Evolutionary conservation across 1,140 invertebrate species (phyloP), one percentile per base, ranked within the genome.

Genomic region (Formica selysi): DNA sequence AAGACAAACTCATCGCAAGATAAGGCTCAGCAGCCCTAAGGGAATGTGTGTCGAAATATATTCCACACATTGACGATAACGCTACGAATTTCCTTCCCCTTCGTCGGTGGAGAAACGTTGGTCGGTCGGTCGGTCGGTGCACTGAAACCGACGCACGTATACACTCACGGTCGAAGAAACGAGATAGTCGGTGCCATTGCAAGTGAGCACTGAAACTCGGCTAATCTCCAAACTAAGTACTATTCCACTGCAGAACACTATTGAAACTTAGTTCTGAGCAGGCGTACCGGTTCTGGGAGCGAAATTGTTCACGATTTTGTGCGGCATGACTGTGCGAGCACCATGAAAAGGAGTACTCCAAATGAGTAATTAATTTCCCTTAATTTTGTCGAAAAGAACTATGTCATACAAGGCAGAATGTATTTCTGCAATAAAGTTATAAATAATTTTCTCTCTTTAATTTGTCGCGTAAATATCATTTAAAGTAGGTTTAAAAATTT

Each of bases 51-150:
- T 73, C 54, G 32, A 89, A 74, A 84, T 90, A 86, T 89, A 89
- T 86, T 51, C 59, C 78, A 38, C 64, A 44, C 73, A 89, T 87
- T 59, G 89, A 87, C 59, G 85, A 74, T 90, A 89, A 90, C 89
- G 68, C 61, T 59, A 29, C 57, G 65, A 89, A 59, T 87, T 89
- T 78, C 88, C 81, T 62, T 78, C 59, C 51, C 78, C 61, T 38
- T 61, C 29, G 68, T 74, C 68, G 68, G 2, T 54, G 38, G 38
- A 16, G 76, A 67, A 86, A 65, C 85, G 29, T 61, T 36, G 41
- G 41, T 44, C 32, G 32, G 3, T 32, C 48, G 32, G 32, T 32
- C 48, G 48, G 48, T 51, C 48, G 22, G 32, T 41, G 78, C 10
- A 48, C 32, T 3, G 67, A 11, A 38, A 48, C 51, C 32, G 79